Base-by-base conservation (phyloP, 2,888 invertebrate species). In the Bembecia ichneumoniformis region DNA sequence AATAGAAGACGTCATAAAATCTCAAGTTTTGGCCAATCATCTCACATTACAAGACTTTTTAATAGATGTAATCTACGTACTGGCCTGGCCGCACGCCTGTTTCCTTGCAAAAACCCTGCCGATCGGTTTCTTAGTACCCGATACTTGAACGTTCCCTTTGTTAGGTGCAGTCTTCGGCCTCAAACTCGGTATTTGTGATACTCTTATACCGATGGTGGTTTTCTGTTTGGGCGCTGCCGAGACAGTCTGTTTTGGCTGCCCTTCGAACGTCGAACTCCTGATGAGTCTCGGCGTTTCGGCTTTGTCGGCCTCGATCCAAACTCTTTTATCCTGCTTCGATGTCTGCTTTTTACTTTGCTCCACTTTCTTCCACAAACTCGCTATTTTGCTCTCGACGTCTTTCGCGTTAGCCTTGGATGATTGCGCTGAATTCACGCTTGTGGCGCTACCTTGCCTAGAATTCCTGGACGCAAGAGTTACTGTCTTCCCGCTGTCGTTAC, bases 291-390 rank as follows among this genome's bases (percentile, higher is more conserved):
- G 78, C 4, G 79, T 62, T 49, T 81, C 77, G 1, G 72, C 62
- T 56, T 81, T 77, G 48, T 77, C 71, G 52, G 77, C 65, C 51
- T 88, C 87, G 40, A 91, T 89, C 90, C 90, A 91, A 7, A 91
- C 90, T 54, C 89, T 81, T 46, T 86, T 89, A 51, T 91, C 91
- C 7, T 88, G 87, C 61, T 89, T 90, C 3, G 83, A 75, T 46
- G 79, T 88, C 56, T 88, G 88, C 51, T 87, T 90, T 57, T 91
- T 92, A 40, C 82, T 90, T 51, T 92, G 91, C 61, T 93, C 93
- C 0, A 93, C 93, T 68, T 90, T 92, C 64, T 93, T 94, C 94
- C 94, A 95, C 13, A 95, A 74, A 62, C 90, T 92, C 0, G 94
- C 93, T 49, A 95, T 94, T 72, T 93, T 94, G 71, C 94, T 94